Conservation (phyloP, 92 coral and sea anemone species). For the Diadumene lineata region DNA sequence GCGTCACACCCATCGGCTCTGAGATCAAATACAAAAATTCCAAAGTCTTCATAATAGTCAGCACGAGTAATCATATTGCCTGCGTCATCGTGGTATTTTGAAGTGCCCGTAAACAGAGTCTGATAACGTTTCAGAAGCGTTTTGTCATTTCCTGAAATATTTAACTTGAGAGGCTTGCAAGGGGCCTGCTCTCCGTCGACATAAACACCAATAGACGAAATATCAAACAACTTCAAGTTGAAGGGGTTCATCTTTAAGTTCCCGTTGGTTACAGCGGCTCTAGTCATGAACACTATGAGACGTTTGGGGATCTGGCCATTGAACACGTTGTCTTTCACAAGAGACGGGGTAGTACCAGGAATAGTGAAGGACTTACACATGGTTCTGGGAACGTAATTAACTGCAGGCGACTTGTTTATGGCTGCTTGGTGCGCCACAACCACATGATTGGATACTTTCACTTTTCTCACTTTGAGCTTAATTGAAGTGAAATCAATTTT, state of each 20-base stretch:
- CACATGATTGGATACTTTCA: conserved; percentile 10
- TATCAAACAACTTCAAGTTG: conserved; percentile 27
- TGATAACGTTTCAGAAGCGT: conserved; percentile 28
- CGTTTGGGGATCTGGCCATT: conserved; percentile 37
- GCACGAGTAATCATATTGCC: conserved; percentile 38
- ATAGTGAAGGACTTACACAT: conserved; percentile 11
- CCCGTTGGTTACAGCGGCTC: conserved; percentile 26
- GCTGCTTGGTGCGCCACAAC: conserved; percentile 10
- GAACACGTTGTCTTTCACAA: conserved; percentile 42
- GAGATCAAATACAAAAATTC: too few relatives aligned
- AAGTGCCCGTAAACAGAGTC: conserved; percentile 36
- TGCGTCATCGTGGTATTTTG: conserved; percentile 27
- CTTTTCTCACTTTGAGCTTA: conserved; percentile 19
- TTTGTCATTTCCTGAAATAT: conserved; percentile 18
- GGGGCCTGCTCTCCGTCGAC: too few relatives aligned
- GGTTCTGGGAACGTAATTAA: conserved; percentile 5
- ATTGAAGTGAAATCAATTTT: conserved; percentile 1
- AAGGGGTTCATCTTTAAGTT: conserved; percentile 33
- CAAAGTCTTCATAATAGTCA: conserved; percentile 31
- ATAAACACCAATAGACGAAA: conserved; percentile 23
- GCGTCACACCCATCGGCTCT: too few relatives aligned
- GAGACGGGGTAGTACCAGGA: conserved; percentile 21
- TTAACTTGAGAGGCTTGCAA: conserved; percentile 23
- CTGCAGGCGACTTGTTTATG: conserved; percentile 1
- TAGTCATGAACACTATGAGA: conserved; percentile 31